Base-by-base conservation (phyloP, 2,888 invertebrate genomes). In the Pimpla rufipes region DNA sequence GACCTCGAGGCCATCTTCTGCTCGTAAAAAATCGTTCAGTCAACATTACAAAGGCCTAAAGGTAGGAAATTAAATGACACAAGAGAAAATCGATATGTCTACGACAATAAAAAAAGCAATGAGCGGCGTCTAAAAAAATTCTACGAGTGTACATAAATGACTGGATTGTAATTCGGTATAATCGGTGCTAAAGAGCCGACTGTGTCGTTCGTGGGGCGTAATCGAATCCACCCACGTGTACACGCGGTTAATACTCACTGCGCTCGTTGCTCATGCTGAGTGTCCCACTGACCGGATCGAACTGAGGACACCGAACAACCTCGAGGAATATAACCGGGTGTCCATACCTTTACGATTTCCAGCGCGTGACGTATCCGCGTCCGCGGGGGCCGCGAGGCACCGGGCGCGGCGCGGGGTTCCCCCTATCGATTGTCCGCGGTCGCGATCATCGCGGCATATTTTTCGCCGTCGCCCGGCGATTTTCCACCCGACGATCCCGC, bases 231-330 rank as follows among this genome's bases (percentile, higher is more conserved):
- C 79, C 68, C 70, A 83, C 79, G 82, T 81, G 84, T 88, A 83
- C 47, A 29, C 5, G 29, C 3, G 29, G 66, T 81, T 81, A 70
- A 81, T 87, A 88, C 91, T 89, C 86, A 91, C 90, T 87, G 85
- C 90, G 89, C 87, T 90, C 88, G 88, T 90, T 88, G 89, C 89
- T 92, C 92, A 92, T 92, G 91, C 89, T 92, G 90, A 90, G 89
- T 92, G 91, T 90, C 91, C 91, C 91, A 92, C 88, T 92, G 91
- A 92, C 91, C 91, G 90, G 89, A 91, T 91, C 91, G 91, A 91
- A 92, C 92, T 93, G 92, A 91, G 90, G 91, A 92, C 92, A 92
- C 90, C 87, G 90, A 89, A 88, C 88, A 90, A 89, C 90, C 87
- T 89, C 89, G 89, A 89, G 89, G 62, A 50, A 90, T 89, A 91